Evolutionary conservation across 2,113 vertebrate species (phyloP), one percentile per base, ranked within the genome.

Genomic region (Leptosomus discolor): DNA sequence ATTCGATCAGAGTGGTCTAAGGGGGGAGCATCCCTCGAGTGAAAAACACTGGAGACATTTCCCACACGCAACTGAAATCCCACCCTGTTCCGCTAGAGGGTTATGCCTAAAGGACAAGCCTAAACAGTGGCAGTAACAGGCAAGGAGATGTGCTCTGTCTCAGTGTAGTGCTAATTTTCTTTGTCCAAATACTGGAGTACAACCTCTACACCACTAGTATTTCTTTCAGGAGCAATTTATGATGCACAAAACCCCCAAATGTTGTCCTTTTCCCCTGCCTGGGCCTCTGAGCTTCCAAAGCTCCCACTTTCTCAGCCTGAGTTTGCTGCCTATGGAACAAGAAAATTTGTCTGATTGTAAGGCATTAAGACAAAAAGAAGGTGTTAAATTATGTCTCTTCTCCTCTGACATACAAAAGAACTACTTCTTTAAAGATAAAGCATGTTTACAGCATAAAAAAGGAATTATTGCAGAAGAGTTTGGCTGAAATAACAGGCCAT

Each of bases 11-110:
- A 48, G 12, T 2, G 17, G 32, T 54, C 29, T 83, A 30, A 12
- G 11, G 10, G 8, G 13, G 45, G 46, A 53, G 50, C 63, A 74
- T 32, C 24, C 48, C 45, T 50, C 3, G 1, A 18, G 61, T 19
- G 5, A 57, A 70, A 41, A 83, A 22, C 61, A 22, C 41, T 34
- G 29, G 29, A 80, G 71, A 57, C 43, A 16, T 57, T 92, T 77
- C 63, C 75, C 50, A 60, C 37, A 32, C 6, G 30, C 4, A 2
- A 34, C 43, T 95, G 96, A 97, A 95, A 97, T 96, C 86, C 96
- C 92, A 58, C 16, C 27, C 76, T 53, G 73, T 81, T 96, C 96
- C 92, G 82, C 92, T 94, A 97, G 89, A 96, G 96, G 91, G 95
- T 97, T 84, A 26, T 87, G 69, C 24, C 4, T 32, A 8, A 51